Evolutionary conservation across 2,113 vertebrate species (phyloP).

Genomic region (Malurus cyaneus): DNA sequence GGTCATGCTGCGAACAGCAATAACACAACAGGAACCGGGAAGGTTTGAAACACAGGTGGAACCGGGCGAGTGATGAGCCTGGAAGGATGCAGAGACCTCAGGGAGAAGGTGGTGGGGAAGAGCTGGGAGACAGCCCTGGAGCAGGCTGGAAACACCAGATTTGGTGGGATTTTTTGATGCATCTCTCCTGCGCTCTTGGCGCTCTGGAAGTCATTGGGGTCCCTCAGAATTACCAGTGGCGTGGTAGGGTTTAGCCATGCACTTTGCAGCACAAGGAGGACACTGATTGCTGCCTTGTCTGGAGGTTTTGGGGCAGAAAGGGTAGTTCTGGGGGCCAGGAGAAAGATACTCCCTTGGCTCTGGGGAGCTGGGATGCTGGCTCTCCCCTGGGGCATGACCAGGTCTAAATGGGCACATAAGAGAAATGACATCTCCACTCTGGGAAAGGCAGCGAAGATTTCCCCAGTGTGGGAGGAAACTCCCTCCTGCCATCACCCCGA

Average conservation of each 20-base stretch:
- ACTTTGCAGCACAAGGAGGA: neutral
- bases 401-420: neutral
- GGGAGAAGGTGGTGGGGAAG: neutral
- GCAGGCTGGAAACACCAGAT: neutral
- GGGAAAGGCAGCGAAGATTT: neutral
- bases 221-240: neutral
- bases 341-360: neutral
- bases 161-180: neutral
- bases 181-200: neutral
- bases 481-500: neutral
- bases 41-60: neutral
- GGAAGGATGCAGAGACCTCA: neutral
- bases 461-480: neutral
- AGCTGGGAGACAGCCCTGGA: neutral
- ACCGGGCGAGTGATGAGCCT: rapidly evolving
- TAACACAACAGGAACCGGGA: neutral
- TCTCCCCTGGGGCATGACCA: neutral
- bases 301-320: neutral
- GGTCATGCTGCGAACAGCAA: neutral
- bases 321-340: neutral
- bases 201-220: rapidly evolving
- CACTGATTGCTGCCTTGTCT: neutral
- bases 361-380: rapidly evolving
- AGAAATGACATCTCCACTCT: neutral
- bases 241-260: rapidly evolving